phyloP scores from a whole-genome alignment of 2,797 vertebrate genomes.

The Gallinago solitaria region DNA sequence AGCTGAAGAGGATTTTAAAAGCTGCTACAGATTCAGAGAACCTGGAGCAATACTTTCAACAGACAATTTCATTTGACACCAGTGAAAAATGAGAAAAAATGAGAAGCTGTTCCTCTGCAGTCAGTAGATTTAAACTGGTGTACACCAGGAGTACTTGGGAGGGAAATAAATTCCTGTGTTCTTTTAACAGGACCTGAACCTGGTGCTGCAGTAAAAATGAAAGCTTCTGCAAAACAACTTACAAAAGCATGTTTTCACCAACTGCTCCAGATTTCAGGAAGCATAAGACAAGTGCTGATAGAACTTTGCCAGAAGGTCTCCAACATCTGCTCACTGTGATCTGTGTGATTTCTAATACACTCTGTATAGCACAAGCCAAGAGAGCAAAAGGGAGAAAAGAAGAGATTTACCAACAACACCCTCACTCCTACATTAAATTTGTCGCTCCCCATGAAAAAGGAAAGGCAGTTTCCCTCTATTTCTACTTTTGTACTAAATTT shows the following conservation, averaged over 20 bases:
- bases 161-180: background rate
- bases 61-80: background rate
- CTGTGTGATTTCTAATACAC: background rate
- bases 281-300: background rate
- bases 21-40: background rate
- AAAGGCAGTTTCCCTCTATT: background rate
- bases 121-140: background rate
- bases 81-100: background rate
- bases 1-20: background rate
- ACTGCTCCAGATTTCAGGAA: background rate
- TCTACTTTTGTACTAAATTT: background rate
- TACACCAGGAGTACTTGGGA: background rate
- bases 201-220: background rate
- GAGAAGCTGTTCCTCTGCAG: background rate
- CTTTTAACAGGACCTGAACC: background rate
- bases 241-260: background rate
- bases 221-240: background rate
- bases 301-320: background rate
- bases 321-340: background rate
- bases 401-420: background rate
- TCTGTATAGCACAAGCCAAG: background rate
- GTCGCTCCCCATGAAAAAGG: background rate
- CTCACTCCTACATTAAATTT: background rate
- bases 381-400: background rate
- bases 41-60: background rate